Conservation (phyloP, 2,113 vertebrate species). For the Cinclus mexicanus region DNA sequence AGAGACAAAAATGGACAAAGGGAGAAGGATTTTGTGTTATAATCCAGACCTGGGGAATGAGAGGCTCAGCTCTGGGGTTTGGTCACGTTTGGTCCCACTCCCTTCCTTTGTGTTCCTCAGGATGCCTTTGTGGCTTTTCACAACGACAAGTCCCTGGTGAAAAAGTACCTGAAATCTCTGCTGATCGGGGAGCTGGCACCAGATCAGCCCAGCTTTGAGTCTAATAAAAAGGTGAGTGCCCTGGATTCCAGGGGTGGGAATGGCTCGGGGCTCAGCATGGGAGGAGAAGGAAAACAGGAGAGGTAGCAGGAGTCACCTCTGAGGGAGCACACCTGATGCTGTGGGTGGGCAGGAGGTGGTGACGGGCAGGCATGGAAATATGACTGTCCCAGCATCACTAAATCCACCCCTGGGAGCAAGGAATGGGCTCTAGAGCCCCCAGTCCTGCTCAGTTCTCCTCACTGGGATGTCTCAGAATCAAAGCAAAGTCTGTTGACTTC, state of each 20-base stretch:
- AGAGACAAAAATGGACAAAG: neutral
- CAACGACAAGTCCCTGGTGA: slow-evolving; percentile 71
- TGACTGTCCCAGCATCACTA: neutral
- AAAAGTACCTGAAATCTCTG: slow-evolving; percentile 75
- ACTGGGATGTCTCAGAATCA: neutral
- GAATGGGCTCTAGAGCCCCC: neutral
- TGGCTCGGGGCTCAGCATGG: neutral
- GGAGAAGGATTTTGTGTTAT: neutral
- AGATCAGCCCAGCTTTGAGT: slow-evolving; percentile 77
- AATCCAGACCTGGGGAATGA: neutral
- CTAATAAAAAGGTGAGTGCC: slow-evolving; percentile 78
- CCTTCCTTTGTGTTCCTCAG: slow-evolving; percentile 35
- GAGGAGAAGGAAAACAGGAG: neutral
- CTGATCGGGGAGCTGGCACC: slow-evolving; percentile 80
- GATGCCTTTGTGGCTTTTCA: slow-evolving; percentile 80
- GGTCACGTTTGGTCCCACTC: neutral
- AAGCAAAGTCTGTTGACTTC: neutral
- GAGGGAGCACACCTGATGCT: fast-evolving
- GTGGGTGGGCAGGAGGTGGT: neutral
- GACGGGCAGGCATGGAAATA: neutral
- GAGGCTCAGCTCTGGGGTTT: neutral
- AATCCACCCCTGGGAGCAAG: neutral
- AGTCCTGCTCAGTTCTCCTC: neutral
- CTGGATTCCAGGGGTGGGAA: neutral
- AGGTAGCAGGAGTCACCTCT: neutral